phyloP scores from a whole-genome alignment of 2,113 vertebrate species.

The Lichenostomus cassidix region DNA sequence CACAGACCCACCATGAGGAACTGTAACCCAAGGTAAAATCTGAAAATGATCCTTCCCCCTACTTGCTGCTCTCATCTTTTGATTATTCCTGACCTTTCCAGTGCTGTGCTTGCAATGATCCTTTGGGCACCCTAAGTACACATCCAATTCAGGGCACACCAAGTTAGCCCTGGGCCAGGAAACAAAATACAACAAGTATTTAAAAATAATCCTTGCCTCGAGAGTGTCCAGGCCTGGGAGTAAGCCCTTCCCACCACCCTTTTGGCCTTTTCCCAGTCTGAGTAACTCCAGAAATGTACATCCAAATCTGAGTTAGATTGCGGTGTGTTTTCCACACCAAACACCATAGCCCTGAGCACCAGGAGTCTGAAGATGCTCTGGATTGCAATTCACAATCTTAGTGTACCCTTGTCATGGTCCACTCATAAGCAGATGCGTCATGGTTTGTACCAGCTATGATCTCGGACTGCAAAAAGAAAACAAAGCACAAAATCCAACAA shows the following conservation, averaged over 20 bases:
- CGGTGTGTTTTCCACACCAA: neutral
- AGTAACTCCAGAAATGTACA: neutral
- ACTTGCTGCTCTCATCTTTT: neutral
- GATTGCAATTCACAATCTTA: neutral
- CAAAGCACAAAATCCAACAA: too few relatives aligned
- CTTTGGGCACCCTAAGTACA: neutral
- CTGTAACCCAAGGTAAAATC: neutral
- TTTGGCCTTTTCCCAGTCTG: neutral
- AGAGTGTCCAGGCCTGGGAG: neutral
- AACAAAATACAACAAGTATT: neutral
- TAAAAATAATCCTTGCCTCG: neutral
- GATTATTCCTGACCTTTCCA: neutral
- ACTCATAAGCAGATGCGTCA: too few relatives aligned
- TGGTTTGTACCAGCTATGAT: too few relatives aligned
- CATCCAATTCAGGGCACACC: neutral
- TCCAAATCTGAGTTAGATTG: too few relatives aligned
- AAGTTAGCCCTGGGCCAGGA: neutral
- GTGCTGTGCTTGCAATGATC: neutral
- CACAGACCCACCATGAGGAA: neutral
- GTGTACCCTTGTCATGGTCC: neutral
- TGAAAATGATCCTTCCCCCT: neutral
- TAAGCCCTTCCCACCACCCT: neutral
- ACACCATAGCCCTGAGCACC: neutral
- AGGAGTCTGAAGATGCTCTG: neutral
- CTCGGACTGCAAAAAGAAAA: too few relatives aligned